Evolutionary conservation across 2,113 vertebrate genomes (phyloP), one percentile per base, ranked within the genome.

Genomic region (Ramphastos sulfuratus): DNA sequence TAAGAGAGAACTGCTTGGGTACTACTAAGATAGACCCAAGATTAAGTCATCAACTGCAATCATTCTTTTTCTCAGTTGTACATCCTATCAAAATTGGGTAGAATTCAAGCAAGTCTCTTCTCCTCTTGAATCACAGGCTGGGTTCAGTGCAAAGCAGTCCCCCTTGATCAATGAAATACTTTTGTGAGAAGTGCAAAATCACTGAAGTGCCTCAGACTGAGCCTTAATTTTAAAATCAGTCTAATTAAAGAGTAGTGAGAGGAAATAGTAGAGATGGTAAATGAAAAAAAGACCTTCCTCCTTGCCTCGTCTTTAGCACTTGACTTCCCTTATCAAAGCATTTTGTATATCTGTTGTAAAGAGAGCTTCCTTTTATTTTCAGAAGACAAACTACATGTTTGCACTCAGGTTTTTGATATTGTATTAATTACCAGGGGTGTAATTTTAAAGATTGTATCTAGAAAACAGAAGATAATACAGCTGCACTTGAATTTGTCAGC

Each of bases 401-500:
- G 65, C 63, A 76, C 55, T 93, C 30, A 63, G 4, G 71, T 74
- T 95, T 94, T 95, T 95, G 89, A 75, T 65, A 85, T 50, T 92
- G 23, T 82, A 80, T 91, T 97, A 97, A 98, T 97, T 97, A 97
- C 85, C 82, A 87, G 1, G 30, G 84, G 85, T 96, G 78, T 95
- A 71, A 96, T 97, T 95, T 94, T 94, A 92, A 97, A 96, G 96
- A 97, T 66, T 95, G 89, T 81, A 96, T 89, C 84, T 42, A 91
- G 73, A 14, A 81, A 96, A 79, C 95, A 83, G 85, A 94, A 93
- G 95, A 95, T 93, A 97, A 97, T 87, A 95, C 67, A 96, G 93
- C 80, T 96, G 97, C 97, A 96, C 96, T 97, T 95, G 90, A 94
- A 96, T 93, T 92, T 94, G 94, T 97, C 97, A 97, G 96, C 96